Evolutionary conservation across 2,888 invertebrate genomes (phyloP), one percentile per base, ranked within the genome.

Genomic region (Emmelina monodactyla): DNA sequence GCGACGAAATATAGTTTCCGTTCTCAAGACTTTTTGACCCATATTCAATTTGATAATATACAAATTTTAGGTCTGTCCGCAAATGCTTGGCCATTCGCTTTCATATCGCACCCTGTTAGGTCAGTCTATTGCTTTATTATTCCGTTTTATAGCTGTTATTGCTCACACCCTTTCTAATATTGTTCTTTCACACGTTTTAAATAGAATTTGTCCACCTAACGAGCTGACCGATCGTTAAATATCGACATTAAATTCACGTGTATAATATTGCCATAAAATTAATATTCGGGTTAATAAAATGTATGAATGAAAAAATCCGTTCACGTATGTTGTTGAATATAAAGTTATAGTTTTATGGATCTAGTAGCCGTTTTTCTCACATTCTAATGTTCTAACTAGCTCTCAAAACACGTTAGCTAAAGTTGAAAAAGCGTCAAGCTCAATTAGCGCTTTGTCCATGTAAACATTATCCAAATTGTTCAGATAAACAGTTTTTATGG

Each of bases 111-210:
- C 65, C 61, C 60, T 55, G 48, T 56, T 56, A 11, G 61, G 62
- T 55, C 62, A 55, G 47, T 50, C 37, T 14, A 28, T 34, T 36
- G 42, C 33, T 36, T 58, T 57, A 60, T 61, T 55, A 55, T 55
- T 41, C 45, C 53, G 53, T 59, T 67, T 68, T 64, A 64, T 61
- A 50, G 49, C 50, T 39, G 40, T 43, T 52, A 59, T 59, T 58
- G 54, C 51, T 51, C 51, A 46, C 44, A 61, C 61, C 65, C 68
- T 61, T 59, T 58, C 62, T 64, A n/a, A 58, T 67, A 54, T 63
- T 70, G 59, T 61, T 66, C 69, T 72, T 73, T 78, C 75, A 73
- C 73, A 78, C 75, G 72, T 75, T 72, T 62, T 66, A 61, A 71
- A 67, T 69, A 53, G 62, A 61, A 65, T 71, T 66, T 64, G 64